phyloP scores from a whole-genome alignment of 2,888 invertebrate species.

The Lasioglossum zephyrum region DNA sequence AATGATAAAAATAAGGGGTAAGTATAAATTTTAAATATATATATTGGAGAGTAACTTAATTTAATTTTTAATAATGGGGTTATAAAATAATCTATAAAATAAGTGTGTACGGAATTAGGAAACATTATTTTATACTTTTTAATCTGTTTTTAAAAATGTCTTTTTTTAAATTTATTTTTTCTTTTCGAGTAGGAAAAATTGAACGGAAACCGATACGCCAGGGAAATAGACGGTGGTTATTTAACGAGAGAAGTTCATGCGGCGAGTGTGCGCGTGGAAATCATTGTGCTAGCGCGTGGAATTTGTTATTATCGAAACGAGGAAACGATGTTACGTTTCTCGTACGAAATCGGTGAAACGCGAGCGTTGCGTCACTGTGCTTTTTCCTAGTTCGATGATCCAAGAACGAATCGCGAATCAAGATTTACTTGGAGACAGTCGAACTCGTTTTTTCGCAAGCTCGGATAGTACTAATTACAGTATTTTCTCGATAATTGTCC shows the following conservation, averaged over 20 bases:
- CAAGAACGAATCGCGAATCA: not conserved
- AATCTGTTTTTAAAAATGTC: too few species aligned
- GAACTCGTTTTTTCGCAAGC: not conserved
- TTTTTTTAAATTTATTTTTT: too few species aligned
- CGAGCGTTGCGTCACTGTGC: not conserved
- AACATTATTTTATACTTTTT: too few species aligned
- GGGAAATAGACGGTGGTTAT: not conserved
- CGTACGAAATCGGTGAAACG: constrained; percentile 3
- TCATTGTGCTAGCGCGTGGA: not conserved
- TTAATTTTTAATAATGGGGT: too few species aligned
- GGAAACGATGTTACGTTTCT: constrained; percentile 13
- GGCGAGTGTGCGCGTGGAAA: not conserved
- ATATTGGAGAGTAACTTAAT: too few species aligned
- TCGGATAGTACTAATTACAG: too few species aligned
- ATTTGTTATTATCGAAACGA: constrained; percentile 10
- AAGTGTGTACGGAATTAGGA: too few species aligned
- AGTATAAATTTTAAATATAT: too few species aligned
- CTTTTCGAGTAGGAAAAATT: not conserved
- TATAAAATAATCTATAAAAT: too few species aligned
- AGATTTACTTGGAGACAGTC: not conserved
- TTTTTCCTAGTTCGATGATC: not conserved
- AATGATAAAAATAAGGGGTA: too few species aligned
- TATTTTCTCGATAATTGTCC: too few species aligned
- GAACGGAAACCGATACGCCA: not conserved
- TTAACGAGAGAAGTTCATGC: not conserved